Evolutionary conservation across 2,888 invertebrate species (phyloP), one percentile per base, ranked within the genome.

Genomic region (Pristionchus japonicus): DNA sequence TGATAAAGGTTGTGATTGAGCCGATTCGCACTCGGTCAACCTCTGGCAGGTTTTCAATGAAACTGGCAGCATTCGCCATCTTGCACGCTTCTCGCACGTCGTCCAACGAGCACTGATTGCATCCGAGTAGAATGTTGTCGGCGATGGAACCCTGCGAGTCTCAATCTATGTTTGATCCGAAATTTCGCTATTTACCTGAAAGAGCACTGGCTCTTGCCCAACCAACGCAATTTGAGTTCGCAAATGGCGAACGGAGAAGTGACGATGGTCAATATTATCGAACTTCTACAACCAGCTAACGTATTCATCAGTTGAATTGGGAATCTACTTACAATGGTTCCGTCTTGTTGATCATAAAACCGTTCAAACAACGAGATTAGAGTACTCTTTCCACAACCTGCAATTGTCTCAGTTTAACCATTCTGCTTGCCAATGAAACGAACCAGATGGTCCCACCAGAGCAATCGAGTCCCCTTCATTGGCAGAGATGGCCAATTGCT

Each of bases 311-410:
- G 6, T n/a, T 6, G 20, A 23, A 1, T 23, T 3, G 0, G 6
- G 23, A 37, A 17, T 6, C n/a, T 20, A 0, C 88, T 70, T n/a
- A 88, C 88, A 23, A 88, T 52, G 1, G 43, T 31, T 1, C 88
- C 88, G 3, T 47, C 49, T 1, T 67, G 83, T 23, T 96, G 96
- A 94, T 97, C 97, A 94, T 97, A 97, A 94, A 97, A 97, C 88
- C 97, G 95, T 95, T 97, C 96, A 0, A 97, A 94, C 47, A 97
- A 95, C 93, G 97, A 97, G 88, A 97, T 96, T 80, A 97, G 96
- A 0, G 97, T 97, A 61, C 97, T 97, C 95, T 97, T 97, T 4
- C 97, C 97, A 94, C 97, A 97, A 0, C 97, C 97, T 86, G 20
- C 3, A 47, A 47, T 9, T 47, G 2, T 17, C 23, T 67, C 7